phyloP scores from a whole-genome alignment of 2,113 vertebrate species.

The Acrocephalus kingi region DNA sequence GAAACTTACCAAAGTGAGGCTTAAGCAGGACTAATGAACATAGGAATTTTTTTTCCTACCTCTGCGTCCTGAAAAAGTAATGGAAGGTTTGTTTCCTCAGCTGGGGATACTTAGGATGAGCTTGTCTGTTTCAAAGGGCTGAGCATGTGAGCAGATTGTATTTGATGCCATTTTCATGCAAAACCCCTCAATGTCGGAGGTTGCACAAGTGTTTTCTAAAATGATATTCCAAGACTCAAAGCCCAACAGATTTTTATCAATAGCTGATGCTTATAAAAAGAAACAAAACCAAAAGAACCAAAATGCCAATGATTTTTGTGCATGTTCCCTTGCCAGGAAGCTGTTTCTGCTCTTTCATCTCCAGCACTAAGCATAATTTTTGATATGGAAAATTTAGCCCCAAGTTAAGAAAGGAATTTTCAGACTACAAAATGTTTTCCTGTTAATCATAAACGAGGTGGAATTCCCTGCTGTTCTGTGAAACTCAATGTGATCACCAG shows the following conservation, averaged over 20 bases:
- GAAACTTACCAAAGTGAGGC: neutral
- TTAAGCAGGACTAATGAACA: neutral
- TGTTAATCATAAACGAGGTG: neutral
- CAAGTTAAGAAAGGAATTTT: neutral
- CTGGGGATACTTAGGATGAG: neutral
- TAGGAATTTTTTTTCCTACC: neutral
- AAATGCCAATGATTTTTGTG: neutral
- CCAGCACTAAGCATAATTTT: neutral
- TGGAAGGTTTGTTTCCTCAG: neutral
- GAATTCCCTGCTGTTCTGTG: neutral
- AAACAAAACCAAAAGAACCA: neutral
- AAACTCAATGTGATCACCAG: neutral
- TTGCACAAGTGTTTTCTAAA: neutral
- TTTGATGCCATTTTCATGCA: neutral
- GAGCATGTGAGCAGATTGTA: neutral
- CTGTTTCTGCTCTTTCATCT: neutral
- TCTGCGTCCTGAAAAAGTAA: neutral
- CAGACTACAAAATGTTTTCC: neutral
- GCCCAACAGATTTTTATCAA: neutral
- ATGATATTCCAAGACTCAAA: neutral
- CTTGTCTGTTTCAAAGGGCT: neutral
- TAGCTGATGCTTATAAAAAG: neutral
- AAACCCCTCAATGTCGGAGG: fast-evolving
- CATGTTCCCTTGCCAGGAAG: neutral
- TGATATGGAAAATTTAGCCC: neutral